These are phyloP conservation scores for Volucella inflata DNA, from an alignment of 2,888 invertebrate genomes.

Conservation along the genomic window DNA sequence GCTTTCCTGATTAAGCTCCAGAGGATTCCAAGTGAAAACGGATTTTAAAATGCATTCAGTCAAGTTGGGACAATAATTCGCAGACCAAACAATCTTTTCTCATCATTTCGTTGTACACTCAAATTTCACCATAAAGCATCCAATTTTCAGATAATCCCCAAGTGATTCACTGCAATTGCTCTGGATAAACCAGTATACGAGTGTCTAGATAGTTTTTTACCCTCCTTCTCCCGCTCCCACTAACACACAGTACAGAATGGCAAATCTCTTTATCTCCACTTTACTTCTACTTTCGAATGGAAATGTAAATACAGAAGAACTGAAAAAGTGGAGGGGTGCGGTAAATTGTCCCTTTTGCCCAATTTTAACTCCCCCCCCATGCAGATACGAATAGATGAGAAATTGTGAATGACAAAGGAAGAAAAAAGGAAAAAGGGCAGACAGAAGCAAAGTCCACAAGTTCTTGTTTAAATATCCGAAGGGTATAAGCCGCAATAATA, in stretches of 20 bases:
- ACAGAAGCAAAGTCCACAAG: slow-evolving; percentile 13
- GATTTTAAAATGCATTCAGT: slow-evolving; percentile 33
- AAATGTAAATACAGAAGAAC: slow-evolving; percentile 36
- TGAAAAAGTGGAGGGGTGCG: background rate
- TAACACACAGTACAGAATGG: background rate
- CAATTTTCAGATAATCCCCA: slow-evolving; percentile 46
- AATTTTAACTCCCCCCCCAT: background rate
- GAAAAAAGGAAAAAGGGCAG: too few species aligned
- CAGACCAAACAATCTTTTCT: background rate
- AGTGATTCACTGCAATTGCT: slow-evolving; percentile 27
- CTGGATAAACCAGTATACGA: background rate
- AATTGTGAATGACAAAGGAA: background rate
- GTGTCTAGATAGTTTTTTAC: background rate
- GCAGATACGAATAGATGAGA: slow-evolving; percentile 18
- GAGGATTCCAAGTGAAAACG: background rate
- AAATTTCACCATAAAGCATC: slow-evolving; percentile 16
- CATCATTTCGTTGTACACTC: slow-evolving; percentile 21
- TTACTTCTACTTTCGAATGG: slow-evolving; percentile 38
- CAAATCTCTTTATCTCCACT: slow-evolving; percentile 37
- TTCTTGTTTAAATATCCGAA: slow-evolving; percentile 41
- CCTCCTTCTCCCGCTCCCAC: background rate
- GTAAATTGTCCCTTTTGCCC: background rate
- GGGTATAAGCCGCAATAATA: slow-evolving; percentile 44
- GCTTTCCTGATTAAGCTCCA: slow-evolving; percentile 20
- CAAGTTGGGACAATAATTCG: background rate